These are phyloP conservation scores for Ispidina picta DNA, from an alignment of 2,797 vertebrate species.

Conservation along the genomic window DNA sequence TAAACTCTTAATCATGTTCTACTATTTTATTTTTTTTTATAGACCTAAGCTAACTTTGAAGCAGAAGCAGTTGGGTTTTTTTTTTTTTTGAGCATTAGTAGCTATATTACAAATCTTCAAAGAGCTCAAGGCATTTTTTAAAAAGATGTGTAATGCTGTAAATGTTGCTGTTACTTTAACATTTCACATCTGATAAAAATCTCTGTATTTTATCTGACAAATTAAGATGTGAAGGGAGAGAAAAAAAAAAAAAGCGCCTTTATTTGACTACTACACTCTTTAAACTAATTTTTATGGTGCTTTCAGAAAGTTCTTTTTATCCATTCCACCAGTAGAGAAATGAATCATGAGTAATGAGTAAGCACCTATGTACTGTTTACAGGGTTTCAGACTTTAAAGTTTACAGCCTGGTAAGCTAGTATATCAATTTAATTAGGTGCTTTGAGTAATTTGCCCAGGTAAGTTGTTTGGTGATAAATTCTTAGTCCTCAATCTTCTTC, in stretches of 20 bases:
- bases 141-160: neutral
- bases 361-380: constrained; percentile 53
- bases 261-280: constrained; percentile 41
- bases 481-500: constrained; percentile 63
- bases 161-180: constrained; percentile 39
- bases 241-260: neutral
- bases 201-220: neutral
- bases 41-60: neutral
- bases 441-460: constrained; percentile 66
- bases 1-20: neutral
- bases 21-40: neutral
- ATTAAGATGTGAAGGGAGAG: constrained; percentile 38
- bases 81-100: constrained; percentile 40
- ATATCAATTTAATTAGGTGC: constrained; percentile 67
- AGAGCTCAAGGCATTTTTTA: constrained; percentile 7
- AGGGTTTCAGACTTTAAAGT: constrained; percentile 50
- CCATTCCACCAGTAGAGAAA: constrained; percentile 32
- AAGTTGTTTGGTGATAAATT: constrained; percentile 56
- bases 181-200: constrained; percentile 45
- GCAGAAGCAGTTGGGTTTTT: neutral
- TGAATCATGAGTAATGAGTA: constrained; percentile 34
- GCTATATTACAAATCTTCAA: neutral
- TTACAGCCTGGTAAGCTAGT: constrained; percentile 41
- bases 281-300: constrained; percentile 61
- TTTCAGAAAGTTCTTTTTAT: constrained; percentile 46